These are phyloP conservation scores for Calliopsis andreniformis DNA, from an alignment of 1,140 invertebrate genomes.

Conservation along the genomic window DNA sequence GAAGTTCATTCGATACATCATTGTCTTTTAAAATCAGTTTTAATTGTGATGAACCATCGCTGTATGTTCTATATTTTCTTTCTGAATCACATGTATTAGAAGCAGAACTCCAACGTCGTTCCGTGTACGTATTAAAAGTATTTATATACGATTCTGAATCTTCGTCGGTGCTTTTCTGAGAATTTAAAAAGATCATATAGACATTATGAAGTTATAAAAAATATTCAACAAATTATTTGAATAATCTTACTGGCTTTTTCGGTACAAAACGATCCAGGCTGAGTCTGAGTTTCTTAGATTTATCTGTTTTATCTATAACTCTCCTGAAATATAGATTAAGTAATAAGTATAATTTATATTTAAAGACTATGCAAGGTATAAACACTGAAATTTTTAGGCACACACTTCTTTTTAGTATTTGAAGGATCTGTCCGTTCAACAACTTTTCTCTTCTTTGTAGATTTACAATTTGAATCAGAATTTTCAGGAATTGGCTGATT, in stretches of 20 bases:
- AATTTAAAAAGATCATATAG: slow-evolving; percentile 31
- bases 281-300: slow-evolving; percentile 74
- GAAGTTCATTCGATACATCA: slow-evolving; percentile 57
- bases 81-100: slow-evolving; percentile 61
- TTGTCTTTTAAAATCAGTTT: slow-evolving; percentile 54
- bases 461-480: slow-evolving; percentile 79
- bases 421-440: slow-evolving; percentile 76
- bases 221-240: slow-evolving; percentile 7
- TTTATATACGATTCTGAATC: slow-evolving; percentile 56
- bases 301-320: slow-evolving; percentile 72
- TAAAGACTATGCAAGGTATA: not conserved
- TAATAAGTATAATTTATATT: slow-evolving; percentile 3
- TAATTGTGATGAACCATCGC: slow-evolving; percentile 59
- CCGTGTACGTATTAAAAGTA: slow-evolving; percentile 58
- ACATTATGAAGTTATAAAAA: not conserved
- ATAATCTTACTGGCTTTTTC: slow-evolving; percentile 67
- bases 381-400: slow-evolving; percentile 25
- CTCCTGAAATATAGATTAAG: slow-evolving; percentile 55
- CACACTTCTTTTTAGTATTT: slow-evolving; percentile 83
- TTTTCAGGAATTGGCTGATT: slow-evolving; percentile 50
- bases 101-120: slow-evolving; percentile 75
- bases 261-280: slow-evolving; percentile 76
- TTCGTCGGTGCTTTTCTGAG: slow-evolving; percentile 67
- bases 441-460: slow-evolving; percentile 85
- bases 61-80: slow-evolving; percentile 66